Evolutionary conservation across 2,797 vertebrate genomes (phyloP), one percentile per base, ranked within the genome.

Genomic region (Ataeniobius toweri): DNA sequence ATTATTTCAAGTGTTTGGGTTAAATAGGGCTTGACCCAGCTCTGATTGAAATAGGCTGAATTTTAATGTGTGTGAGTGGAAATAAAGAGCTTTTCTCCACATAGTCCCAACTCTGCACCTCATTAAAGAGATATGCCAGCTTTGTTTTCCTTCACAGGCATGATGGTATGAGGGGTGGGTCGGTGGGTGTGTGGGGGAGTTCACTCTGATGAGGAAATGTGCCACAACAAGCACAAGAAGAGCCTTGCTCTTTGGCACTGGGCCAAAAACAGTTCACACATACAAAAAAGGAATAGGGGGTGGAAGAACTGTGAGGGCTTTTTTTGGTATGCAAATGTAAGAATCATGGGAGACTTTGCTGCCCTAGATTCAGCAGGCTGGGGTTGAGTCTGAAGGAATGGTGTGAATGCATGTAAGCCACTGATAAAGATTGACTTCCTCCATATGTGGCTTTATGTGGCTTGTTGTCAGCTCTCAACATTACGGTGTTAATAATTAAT

Each of bases 61-160:
- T 94, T 93, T 92, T 87, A 94, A 94, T 46, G 67, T 44, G 26
- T 94, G 83, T 74, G 86, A 85, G 87, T 7, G 26, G 0, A n/a
- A 31, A 93, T 94, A 92, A 69, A 71, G 86, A 88, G 88, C 81
- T 89, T 81, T 72, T 92, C 26, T 93, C 91, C 90, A 87, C 87
- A 87, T 80, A 87, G 92, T 93, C 87, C 14, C 84, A 94, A 92
- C 87, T 82, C 86, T 80, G 85, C 86, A 90, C 92, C 93, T 95
- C 94, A 95, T 95, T 96, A 96, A 93, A 94, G 92, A 95, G 94
- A 94, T 92, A 93, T 93, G 96, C 94, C 95, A 95, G 95, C 95
- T 96, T 96, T 96, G 95, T 96, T 96, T 96, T 94, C 89, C 93
- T 92, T 93, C 93, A 92, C 81, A 89, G 88, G 86, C 90, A 90